Evolutionary conservation across 2,113 vertebrate genomes (phyloP).

Genomic region (Chaenocephalus aceratus): DNA sequence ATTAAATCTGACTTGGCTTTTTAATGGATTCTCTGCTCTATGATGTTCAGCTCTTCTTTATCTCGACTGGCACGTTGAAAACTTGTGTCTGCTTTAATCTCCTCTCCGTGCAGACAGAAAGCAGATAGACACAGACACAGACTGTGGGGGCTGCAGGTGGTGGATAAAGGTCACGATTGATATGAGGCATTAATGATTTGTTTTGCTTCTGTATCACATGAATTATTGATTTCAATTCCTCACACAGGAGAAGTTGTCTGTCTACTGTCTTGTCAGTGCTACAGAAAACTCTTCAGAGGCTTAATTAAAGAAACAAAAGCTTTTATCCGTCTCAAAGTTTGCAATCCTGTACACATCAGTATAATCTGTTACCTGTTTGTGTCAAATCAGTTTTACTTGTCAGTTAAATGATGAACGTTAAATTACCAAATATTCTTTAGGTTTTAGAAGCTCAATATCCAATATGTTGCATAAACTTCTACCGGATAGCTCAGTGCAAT

Average conservation of each 20-base stretch:
- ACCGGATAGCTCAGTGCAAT: not conserved
- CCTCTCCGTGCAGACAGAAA: conserved; percentile 9
- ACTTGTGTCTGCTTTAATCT: conserved; percentile 27
- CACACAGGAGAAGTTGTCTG: conserved; percentile 5
- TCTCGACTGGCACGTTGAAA: not conserved
- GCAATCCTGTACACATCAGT: conserved; percentile 7
- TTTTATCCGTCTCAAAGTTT: conserved; percentile 9
- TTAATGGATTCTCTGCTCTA: conserved; percentile 21
- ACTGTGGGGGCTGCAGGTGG: conserved; percentile 8
- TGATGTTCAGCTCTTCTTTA: conserved; percentile 1
- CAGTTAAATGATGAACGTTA: not conserved
- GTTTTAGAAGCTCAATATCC: not conserved
- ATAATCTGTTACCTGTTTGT: conserved; percentile 5
- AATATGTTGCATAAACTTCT: not conserved
- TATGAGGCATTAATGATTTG: conserved; percentile 39
- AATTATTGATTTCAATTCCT: conserved; percentile 35
- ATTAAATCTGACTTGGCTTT: conserved; percentile 8
- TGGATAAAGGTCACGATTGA: conserved; percentile 33
- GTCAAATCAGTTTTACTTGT: not conserved
- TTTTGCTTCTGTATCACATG: conserved; percentile 27
- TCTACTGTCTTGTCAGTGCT: conserved; percentile 3
- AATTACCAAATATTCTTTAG: not conserved
- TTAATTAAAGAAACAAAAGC: conserved; percentile 36
- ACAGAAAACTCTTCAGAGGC: conserved; percentile 16
- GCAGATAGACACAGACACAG: not conserved